Evolutionary conservation across 2,888 invertebrate genomes (phyloP), one percentile per base, ranked within the genome.

Genomic region (Pharmacophagus antenor): DNA sequence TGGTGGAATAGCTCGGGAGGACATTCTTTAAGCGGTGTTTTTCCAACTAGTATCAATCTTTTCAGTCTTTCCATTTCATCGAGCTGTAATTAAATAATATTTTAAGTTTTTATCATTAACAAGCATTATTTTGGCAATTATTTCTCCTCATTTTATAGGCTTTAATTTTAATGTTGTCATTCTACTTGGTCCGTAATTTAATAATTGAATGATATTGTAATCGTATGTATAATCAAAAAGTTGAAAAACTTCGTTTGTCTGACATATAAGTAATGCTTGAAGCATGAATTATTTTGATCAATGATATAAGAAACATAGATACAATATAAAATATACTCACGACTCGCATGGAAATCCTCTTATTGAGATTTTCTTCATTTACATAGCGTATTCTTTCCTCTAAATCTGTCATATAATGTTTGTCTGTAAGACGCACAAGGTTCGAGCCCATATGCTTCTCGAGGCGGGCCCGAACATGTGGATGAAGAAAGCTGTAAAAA

Each of bases 401-500:
- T 56, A 95, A 86, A 23, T 91, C 91, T 63, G 90, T 92, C 94
- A 95, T 94, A 81, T 93, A 95, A 63, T 84, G 86, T 68, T 94
- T 90, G 80, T 94, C 94, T 1, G 94, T 94, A 61, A 95, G 88
- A 67, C 91, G 91, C 57, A 94, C 93, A 70, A 94, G 83, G 78
- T 93, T 94, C 23, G 92, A 92, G 56, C 94, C 94, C 94, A 94
- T 94, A 63, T 94, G 91, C 80, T 92, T 92, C 81, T 95, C 94
- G 71, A 95, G 82, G 21, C 93, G 92, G 50, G 93, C 92, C 58
- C 93, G 92, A 61, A 94, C 93, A 73, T 92, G 91, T 44, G 93
- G 93, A 76, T 93, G 92, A 74, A 92, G 87, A 84, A 94, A 94
- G 79, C 94, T 94, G 77, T 17, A 17, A 56, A 0, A 31, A 17